Conservation (phyloP, 2,888 invertebrate species). For the Tethea ocularis region DNA sequence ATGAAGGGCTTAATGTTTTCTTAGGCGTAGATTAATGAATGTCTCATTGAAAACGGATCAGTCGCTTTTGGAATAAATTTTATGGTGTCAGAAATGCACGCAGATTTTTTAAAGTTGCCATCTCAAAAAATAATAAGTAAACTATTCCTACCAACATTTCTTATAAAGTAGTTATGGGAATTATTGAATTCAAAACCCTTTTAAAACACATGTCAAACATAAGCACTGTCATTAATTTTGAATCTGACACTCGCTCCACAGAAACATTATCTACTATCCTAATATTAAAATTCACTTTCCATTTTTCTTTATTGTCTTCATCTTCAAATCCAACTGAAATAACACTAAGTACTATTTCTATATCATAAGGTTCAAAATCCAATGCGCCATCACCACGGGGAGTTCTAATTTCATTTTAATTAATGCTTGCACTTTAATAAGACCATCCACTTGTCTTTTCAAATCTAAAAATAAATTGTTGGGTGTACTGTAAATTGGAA, state of each 20-base stretch:
- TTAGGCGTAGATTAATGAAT: no score
- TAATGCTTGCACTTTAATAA: slow-evolving; percentile 48
- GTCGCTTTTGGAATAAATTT: no score
- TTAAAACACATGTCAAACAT: background rate
- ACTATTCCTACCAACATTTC: no score
- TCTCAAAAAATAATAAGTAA: no score
- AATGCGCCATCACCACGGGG: background rate
- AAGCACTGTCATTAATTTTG: slow-evolving; percentile 3
- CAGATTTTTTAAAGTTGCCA: no score
- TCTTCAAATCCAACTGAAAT: slow-evolving; percentile 13
- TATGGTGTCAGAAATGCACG: no score
- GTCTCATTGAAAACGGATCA: no score
- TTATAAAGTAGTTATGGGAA: no score
- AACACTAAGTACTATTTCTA: slow-evolving; percentile 14
- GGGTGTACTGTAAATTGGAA: background rate
- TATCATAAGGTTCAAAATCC: slow-evolving; percentile 20
- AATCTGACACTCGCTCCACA: slow-evolving; percentile 18
- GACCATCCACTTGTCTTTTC: slow-evolving; percentile 47
- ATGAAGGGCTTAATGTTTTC: no score
- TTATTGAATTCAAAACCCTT: background rate
- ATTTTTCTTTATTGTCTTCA: slow-evolving; percentile 28
- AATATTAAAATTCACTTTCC: slow-evolving; percentile 21
- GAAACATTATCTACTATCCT: slow-evolving; percentile 17
- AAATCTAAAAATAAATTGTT: slow-evolving; percentile 25
- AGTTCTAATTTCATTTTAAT: slow-evolving; percentile 50